phyloP scores from a whole-genome alignment of 2,888 invertebrate genomes.

The Xiphydria camelus region DNA sequence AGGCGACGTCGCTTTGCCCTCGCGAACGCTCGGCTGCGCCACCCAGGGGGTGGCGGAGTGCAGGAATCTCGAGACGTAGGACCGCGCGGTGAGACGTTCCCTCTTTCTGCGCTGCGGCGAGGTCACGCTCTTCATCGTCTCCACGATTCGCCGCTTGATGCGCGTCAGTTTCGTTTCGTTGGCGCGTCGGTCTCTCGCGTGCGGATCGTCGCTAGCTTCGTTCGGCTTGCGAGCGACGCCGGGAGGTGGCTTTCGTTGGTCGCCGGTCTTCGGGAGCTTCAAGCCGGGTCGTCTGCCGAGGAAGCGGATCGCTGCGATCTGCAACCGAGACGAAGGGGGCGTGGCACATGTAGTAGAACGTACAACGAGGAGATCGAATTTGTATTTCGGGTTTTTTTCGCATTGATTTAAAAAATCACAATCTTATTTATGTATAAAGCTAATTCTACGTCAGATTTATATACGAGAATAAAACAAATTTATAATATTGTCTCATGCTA shows the following conservation, averaged over 20 bases:
- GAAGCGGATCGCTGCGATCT: constrained; percentile 53
- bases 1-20: no score
- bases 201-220: constrained; percentile 14
- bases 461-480: no score
- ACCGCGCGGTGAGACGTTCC: constrained; percentile 9
- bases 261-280: constrained; percentile 53
- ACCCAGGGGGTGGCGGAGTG: no score
- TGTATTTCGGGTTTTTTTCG: no score
- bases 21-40: no score
- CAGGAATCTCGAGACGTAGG: constrained; percentile 19
- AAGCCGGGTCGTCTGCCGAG: constrained; percentile 54
- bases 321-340: constrained; percentile 16
- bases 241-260: no score
- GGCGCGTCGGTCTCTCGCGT: constrained; percentile 12
- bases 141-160: constrained; percentile 36
- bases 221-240: constrained; percentile 5
- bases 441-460: no score
- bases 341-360: neutral
- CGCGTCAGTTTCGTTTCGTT: constrained; percentile 29
- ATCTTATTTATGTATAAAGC: no score
- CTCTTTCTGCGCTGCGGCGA: constrained; percentile 35
- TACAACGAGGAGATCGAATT: neutral
- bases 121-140: constrained; percentile 44
- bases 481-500: no score
- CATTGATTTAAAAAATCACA: no score